Evolutionary conservation across 2,113 vertebrate genomes (phyloP), one percentile per base, ranked within the genome.

Genomic region (Indri indri): DNA sequence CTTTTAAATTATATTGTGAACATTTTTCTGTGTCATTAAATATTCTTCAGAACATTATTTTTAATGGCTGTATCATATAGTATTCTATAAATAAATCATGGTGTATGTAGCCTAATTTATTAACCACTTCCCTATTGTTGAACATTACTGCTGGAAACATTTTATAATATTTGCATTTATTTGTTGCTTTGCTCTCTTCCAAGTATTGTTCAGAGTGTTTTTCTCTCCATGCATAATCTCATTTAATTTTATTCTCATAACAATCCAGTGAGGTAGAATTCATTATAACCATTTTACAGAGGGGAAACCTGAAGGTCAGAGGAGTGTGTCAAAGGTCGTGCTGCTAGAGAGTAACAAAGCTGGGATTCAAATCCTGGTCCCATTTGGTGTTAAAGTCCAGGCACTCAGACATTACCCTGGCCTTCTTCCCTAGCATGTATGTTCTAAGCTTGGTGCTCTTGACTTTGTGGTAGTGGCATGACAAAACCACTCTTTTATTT

Each of bases 21-120:
- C 89, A 97, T 88, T 97, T 98, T 97, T 93, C 93, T 97, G 91
- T 97, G 71, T 83, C 97, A 96, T 97, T 97, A 97, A 95, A 63
- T 97, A 95, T 97, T 97, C 77, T 97, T 91, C 89, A 94, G 97
- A 86, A 94, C 95, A 93, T 97, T 96, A 97, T 98, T 97, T 97
- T 97, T 97, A 95, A 97, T 93, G 89, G 63, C 50, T 95, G 32
- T 16, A 3, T 95, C 68, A 88, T 91, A 83, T 12, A 79, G 61
- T 59, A 80, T 89, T 91, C 96, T 95, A 91, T 87, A 96, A 93
- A 93, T 98, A 96, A 97, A 96, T 98, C 96, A 94, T 83, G 91
- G 34, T 92, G 76, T 82, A 63, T 88, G 83, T 54, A 91, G 88
- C 59, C 86, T 96, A 81, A 96, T 73, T 96, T 94, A 95, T 96